Evolutionary conservation across 2,113 vertebrate species (phyloP).

Genomic region (Ophiodon elongatus): DNA sequence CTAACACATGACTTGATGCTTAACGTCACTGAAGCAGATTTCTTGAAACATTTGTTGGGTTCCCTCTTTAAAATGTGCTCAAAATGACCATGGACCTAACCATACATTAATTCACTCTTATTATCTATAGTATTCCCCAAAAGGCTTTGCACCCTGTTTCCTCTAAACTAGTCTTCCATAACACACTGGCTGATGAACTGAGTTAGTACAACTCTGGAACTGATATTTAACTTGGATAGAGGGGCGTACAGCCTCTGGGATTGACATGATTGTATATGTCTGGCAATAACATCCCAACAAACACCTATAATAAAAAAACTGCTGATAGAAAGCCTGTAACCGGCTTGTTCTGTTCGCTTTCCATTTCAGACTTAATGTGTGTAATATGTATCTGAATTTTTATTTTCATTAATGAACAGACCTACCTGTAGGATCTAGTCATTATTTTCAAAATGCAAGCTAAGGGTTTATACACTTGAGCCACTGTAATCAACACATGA

Average conservation of each 20-base stretch:
- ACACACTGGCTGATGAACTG: constrained; percentile 51
- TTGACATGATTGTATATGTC: not conserved
- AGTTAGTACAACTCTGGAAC: constrained; percentile 14
- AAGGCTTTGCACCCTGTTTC: constrained; percentile 71
- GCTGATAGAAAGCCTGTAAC: not conserved
- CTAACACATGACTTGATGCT: constrained; percentile 77
- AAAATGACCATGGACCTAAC: constrained; percentile 68
- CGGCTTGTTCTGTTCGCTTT: not conserved
- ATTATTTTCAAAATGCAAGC: constrained; percentile 1
- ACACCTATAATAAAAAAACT: not conserved
- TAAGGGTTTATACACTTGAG: not conserved
- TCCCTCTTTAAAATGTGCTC: constrained; percentile 59
- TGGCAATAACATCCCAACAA: constrained; percentile 7
- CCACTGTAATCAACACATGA: not conserved
- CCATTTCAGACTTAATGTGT: not conserved
- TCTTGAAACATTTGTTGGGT: constrained; percentile 58
- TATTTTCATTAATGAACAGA: not conserved
- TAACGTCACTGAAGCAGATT: constrained; percentile 68
- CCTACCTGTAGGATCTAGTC: not conserved
- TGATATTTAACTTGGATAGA: not conserved
- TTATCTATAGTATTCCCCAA: constrained; percentile 61
- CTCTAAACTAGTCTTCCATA: constrained; percentile 64
- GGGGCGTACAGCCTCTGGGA: not conserved
- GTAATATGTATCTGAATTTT: not conserved
- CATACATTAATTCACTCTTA: constrained; percentile 71